Evolutionary conservation across 2,888 invertebrate genomes (phyloP).

Genomic region (Hypsopygia costalis): DNA sequence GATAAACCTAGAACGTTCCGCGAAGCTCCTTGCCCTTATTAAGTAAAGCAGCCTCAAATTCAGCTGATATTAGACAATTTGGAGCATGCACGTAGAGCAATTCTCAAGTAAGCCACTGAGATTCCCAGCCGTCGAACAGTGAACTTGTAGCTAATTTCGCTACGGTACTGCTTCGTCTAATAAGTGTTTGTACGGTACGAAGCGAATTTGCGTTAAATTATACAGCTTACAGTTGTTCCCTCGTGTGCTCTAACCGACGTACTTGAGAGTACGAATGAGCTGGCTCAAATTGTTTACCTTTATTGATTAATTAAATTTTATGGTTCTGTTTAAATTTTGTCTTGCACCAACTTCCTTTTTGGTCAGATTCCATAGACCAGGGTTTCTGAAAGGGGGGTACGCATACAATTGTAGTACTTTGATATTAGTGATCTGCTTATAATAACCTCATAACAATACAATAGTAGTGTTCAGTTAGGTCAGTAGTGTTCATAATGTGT

Average conservation of each 20-base stretch:
- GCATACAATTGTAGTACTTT: too few relatives aligned
- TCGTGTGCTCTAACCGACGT: constrained; percentile 61
- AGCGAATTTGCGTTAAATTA: constrained; percentile 66
- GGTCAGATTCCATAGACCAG: too few relatives aligned
- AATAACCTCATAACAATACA: too few relatives aligned
- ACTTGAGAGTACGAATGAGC: constrained; percentile 17
- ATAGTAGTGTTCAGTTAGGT: too few relatives aligned
- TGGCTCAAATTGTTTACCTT: too few relatives aligned
- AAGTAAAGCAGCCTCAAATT: background rate
- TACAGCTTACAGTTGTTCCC: constrained; percentile 74
- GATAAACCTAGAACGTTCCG: background rate
- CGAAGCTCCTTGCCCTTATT: background rate
- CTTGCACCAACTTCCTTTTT: too few relatives aligned
- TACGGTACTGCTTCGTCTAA: constrained; percentile 43
- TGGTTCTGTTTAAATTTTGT: too few relatives aligned
- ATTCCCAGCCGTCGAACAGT: constrained; percentile 20
- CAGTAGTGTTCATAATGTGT: too few relatives aligned
- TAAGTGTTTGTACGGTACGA: constrained; percentile 49
- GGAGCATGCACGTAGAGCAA: background rate
- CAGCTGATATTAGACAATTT: background rate
- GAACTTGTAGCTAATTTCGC: constrained; percentile 41
- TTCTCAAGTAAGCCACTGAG: constrained; percentile 3
- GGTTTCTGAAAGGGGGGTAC: too few relatives aligned
- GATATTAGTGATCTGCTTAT: too few relatives aligned
- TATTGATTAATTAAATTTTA: too few relatives aligned